These are phyloP conservation scores for Lamproptera curius DNA, from an alignment of 2,888 invertebrate species.

Conservation along the genomic window DNA sequence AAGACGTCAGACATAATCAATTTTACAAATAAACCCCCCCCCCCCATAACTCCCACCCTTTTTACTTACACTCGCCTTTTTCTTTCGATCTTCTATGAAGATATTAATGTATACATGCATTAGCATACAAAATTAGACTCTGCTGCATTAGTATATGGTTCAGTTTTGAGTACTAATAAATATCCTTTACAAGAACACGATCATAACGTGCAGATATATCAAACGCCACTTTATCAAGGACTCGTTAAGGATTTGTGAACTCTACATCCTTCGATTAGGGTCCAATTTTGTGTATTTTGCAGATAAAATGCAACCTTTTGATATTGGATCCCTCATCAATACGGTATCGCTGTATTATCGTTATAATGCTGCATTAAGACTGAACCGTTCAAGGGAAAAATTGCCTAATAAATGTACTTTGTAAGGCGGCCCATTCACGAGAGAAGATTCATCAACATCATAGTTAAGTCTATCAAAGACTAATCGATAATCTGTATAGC, in stretches of 20 bases:
- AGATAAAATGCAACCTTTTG: conserved; percentile 34
- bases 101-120: not conserved
- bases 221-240: conserved; percentile 61
- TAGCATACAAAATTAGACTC: conserved; percentile 9
- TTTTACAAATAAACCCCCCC: conserved; percentile 68
- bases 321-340: conserved; percentile 50
- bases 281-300: conserved; percentile 21
- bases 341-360: conserved; percentile 66
- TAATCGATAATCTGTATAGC: no score
- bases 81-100: conserved; percentile 34
- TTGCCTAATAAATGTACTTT: conserved; percentile 65
- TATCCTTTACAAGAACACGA: conserved; percentile 49
- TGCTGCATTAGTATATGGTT: not conserved
- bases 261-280: conserved; percentile 19
- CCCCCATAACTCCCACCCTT: conserved; percentile 39
- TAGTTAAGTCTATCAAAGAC: no score
- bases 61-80: conserved; percentile 43
- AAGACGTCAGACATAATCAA: conserved; percentile 73
- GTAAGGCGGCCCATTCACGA: conserved; percentile 30
- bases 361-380: conserved; percentile 65
- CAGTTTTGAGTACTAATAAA: not conserved
- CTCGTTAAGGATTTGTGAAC: conserved; percentile 23
- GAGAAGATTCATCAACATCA: no score
- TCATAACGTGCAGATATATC: conserved; percentile 66
- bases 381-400: conserved; percentile 70